Percentiles rank a stretch among this genome's conserved stretches.
phyloP scores from a whole-genome alignment of 2,797 vertebrate species.

The Pteronotus mesoamericanus region DNA sequence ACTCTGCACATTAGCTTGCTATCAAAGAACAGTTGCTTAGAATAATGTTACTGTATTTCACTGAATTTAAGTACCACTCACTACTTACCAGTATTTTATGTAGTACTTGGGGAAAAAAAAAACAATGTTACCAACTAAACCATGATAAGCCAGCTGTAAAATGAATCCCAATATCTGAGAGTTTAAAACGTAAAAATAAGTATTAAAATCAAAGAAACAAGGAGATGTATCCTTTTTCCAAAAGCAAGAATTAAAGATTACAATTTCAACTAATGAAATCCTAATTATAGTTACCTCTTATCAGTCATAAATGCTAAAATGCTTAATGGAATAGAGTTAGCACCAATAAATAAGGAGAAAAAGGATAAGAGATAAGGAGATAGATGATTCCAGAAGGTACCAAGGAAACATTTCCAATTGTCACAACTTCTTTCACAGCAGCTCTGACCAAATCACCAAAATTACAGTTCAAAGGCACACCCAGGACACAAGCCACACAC shows the following conservation, averaged over 20 bases:
- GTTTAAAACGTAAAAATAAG: background rate
- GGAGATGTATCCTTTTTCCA: background rate
- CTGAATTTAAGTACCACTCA: background rate
- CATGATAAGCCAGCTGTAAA: background rate
- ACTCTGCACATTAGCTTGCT: background rate
- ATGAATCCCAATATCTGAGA: background rate
- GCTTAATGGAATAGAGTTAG: background rate
- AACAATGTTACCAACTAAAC: conserved; percentile 7
- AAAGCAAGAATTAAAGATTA: conserved; percentile 19
- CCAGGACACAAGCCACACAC: background rate
- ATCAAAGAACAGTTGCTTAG: background rate
- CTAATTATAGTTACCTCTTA: background rate
- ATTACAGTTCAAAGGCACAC: background rate
- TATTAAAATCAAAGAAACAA: conserved; percentile 28
- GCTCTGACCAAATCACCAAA: conserved; percentile 17
- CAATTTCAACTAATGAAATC: conserved; percentile 45
- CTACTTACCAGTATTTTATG: conserved; percentile 5
- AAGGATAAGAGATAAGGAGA: background rate
- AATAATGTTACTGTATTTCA: background rate
- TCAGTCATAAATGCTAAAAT: conserved; percentile 27
- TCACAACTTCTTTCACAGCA: conserved; percentile 17
- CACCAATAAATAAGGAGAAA: background rate
- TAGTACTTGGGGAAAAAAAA: background rate
- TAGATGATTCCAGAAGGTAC: background rate
- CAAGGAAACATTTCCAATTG: background rate